Base-by-base conservation (phyloP, 1,140 invertebrate species). In the Ips typographus region DNA sequence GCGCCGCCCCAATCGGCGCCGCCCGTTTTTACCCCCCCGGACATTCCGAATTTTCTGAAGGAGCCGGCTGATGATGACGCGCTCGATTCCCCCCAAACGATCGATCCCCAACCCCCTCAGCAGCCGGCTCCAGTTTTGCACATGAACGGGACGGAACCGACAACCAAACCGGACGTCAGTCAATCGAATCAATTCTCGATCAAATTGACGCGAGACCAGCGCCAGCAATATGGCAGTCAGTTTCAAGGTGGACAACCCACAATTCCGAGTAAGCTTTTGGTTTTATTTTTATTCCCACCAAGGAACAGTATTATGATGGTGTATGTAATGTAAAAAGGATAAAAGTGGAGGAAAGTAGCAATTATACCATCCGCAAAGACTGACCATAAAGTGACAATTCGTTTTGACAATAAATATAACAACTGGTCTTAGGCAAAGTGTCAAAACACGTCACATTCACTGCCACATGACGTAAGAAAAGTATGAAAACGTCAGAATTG, bases 21-120 rank as follows among this genome's bases (percentile, higher is more conserved):
- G 2, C 91, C 92, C 56, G 87, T 90, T 4, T 92, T 91, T 78
- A 91, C 91, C 0, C 92, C 92, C 2, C 94, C 94, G 0, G 90
- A 91, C 63, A 85, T 91, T 38, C 91, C 92, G 7, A 74, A 74
- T 72, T 78, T 77, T 74, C 70, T 80, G 73, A 77, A 85, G 85
- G n/a, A 74, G 76, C 44, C 73, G 62, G 42, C 77, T 62, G 71
- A 82, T 63, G 58, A 63, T 40, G 49, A 49, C 7, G 62, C 53
- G n/a, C 5, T 5, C 51, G 6, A n/a, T 5, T 40, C 62, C 3
- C 55, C 62, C 62, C 49, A 55, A 64, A 64, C 49, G 41, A 37
- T 36, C 5, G 36, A 55, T n/a, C 7, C 41, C 51, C 63, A 76
- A 67, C 73, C 44, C 8, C 68, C 73, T 3, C 60, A 62, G 43